Evolutionary conservation across 2,888 invertebrate species (phyloP).

Genomic region (Lissocephala sabroskyi): DNA sequence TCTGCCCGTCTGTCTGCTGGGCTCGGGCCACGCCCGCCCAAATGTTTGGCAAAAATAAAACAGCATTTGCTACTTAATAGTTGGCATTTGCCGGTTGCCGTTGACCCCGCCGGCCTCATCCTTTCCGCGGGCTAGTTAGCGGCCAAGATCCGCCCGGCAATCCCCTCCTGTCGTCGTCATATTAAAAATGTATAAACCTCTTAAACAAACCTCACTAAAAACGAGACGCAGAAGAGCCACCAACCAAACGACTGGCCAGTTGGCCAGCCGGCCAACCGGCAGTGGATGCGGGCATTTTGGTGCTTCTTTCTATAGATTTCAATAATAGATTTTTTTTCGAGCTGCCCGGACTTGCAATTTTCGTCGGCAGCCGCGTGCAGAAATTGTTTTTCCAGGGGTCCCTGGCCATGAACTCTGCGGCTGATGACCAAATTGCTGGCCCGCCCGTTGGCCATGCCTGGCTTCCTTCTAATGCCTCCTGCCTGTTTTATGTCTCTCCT

Average conservation of each 20-base stretch:
- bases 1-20: constrained; percentile 14
- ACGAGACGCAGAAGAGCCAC: background rate
- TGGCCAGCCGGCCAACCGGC: background rate
- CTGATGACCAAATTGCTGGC: too few relatives aligned
- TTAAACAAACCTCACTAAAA: constrained; percentile 49
- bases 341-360: constrained; percentile 51
- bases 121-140: constrained; percentile 31
- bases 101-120: constrained; percentile 9
- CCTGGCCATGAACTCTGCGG: constrained; percentile 50
- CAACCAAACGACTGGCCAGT: background rate
- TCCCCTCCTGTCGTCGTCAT: constrained; percentile 27
- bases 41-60: constrained; percentile 13
- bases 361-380: constrained; percentile 46
- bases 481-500: constrained; percentile 51
- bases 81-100: constrained; percentile 34
- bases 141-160: constrained; percentile 19
- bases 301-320: constrained; percentile 56
- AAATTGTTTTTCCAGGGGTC: constrained; percentile 59
- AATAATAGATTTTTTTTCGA: constrained; percentile 64
- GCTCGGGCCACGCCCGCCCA: constrained; percentile 7
- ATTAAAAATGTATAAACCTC: constrained; percentile 66
- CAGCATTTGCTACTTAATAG: constrained; percentile 64
- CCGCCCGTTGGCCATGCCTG: constrained; percentile 3
- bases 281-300: background rate
- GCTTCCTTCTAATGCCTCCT: constrained; percentile 53